These are phyloP conservation scores for Todiramphus saurophagus DNA, from an alignment of 2,113 vertebrate species.

Conservation along the genomic window DNA sequence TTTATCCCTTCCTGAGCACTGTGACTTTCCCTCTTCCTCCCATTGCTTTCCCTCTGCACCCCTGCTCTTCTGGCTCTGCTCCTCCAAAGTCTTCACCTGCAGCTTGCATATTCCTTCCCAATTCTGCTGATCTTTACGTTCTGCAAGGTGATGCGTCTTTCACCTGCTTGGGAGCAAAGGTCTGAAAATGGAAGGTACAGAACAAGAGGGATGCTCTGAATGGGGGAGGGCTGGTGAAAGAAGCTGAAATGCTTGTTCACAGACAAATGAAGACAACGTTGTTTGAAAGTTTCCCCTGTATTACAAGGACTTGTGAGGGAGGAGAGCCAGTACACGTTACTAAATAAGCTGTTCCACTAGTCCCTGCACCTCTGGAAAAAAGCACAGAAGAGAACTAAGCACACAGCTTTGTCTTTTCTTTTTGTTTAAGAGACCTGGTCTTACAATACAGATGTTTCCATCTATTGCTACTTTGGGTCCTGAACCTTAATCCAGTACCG, in stretches of 20 bases:
- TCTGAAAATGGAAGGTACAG: neutral
- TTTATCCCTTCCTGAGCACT: neutral
- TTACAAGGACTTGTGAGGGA: neutral
- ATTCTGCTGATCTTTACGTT: neutral
- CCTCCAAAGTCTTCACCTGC: neutral
- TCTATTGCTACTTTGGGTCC: neutral
- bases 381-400: neutral
- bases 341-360: neutral
- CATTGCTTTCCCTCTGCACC: neutral
- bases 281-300: neutral
- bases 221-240: neutral
- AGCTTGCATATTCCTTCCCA: accelerated
- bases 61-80: neutral
- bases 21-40: neutral
- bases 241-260: neutral
- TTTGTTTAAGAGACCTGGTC: neutral
- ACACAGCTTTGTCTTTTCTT: neutral
- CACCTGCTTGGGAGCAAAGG: neutral
- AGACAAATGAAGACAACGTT: neutral
- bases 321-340: neutral
- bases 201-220: neutral
- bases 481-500: neutral
- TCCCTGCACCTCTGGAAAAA: neutral
- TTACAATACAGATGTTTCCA: neutral
- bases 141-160: neutral